A percentile compares a stretch with the other conserved stretches of the same genome.
Conservation (phyloP, 2,888 invertebrate genomes). For the Volucella bombylans region DNA sequence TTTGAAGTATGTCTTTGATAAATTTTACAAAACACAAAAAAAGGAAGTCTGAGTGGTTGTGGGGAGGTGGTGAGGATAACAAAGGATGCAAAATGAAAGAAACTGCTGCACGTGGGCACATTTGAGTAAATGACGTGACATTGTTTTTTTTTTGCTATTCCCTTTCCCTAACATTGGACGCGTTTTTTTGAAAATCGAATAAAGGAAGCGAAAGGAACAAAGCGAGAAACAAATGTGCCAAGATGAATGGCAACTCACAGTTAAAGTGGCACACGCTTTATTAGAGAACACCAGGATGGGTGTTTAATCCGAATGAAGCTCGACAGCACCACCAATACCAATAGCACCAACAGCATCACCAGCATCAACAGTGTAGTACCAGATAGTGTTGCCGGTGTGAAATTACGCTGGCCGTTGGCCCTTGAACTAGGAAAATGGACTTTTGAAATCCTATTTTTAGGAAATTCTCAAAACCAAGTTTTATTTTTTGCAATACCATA, state of each 20-base stretch:
- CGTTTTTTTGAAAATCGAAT: constrained; percentile 2
- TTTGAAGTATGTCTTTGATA: constrained; percentile 67
- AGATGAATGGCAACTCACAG: constrained; percentile 73
- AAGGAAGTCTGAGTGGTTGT: neutral
- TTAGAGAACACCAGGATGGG: constrained; percentile 72
- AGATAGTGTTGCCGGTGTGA: too few species aligned
- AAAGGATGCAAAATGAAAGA: constrained; percentile 40
- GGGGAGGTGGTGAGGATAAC: neutral
- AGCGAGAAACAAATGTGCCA: constrained; percentile 71
- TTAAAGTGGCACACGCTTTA: constrained; percentile 75
- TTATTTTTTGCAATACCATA: too few species aligned
- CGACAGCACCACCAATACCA: constrained; percentile 63
- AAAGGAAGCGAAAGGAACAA: constrained; percentile 29
- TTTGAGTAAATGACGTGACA: constrained; percentile 30
- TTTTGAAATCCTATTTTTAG: too few species aligned
- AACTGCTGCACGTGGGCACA: constrained; percentile 55
- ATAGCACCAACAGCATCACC: constrained; percentile 49
- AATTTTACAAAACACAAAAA: constrained; percentile 47
- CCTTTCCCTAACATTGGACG: neutral
- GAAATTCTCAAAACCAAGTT: too few species aligned
- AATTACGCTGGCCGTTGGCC: too few species aligned
- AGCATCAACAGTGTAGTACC: constrained; percentile 19
- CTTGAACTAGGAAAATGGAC: too few species aligned
- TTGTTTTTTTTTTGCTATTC: neutral
- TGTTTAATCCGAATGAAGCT: constrained; percentile 71